Percentiles rank a stretch among this genome's conserved stretches.
phyloP scores from a whole-genome alignment of 1,140 invertebrate genomes.

The Heliothis subflexa region DNA sequence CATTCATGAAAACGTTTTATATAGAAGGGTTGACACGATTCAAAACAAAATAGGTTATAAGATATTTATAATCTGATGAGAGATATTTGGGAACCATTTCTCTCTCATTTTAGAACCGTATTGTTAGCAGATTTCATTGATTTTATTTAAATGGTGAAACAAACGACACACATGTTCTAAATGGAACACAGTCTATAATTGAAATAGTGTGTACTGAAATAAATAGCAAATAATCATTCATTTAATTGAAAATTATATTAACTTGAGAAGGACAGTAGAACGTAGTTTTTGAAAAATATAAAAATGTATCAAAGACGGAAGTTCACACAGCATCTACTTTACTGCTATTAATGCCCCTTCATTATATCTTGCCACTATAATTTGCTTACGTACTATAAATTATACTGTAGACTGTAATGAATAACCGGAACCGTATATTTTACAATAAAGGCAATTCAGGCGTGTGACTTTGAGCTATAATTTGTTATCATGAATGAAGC shows the following conservation, averaged over 20 bases:
- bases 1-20: no score
- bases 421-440: conserved; percentile 25
- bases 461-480: conserved; percentile 4
- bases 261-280: not conserved
- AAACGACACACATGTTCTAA: no score
- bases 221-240: no score
- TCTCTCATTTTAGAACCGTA: no score
- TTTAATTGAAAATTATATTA: no score
- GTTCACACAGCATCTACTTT: not conserved
- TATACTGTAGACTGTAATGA: conserved; percentile 11
- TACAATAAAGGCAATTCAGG: conserved; percentile 31
- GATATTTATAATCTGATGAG: not conserved
- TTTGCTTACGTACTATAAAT: conserved; percentile 16
- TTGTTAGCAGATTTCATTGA: no score
- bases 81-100: no score
- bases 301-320: not conserved
- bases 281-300: not conserved
- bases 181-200: no score
- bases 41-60: not conserved
- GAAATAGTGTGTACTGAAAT: no score
- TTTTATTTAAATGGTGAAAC: no score
- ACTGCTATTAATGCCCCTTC: not conserved
- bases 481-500: not conserved
- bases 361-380: conserved; percentile 20
- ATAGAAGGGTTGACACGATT: no score